A percentile compares a stretch with the other conserved stretches of the same genome.
Evolutionary conservation across 2,888 invertebrate species (phyloP).

Genomic region (Drosophila robusta): DNA sequence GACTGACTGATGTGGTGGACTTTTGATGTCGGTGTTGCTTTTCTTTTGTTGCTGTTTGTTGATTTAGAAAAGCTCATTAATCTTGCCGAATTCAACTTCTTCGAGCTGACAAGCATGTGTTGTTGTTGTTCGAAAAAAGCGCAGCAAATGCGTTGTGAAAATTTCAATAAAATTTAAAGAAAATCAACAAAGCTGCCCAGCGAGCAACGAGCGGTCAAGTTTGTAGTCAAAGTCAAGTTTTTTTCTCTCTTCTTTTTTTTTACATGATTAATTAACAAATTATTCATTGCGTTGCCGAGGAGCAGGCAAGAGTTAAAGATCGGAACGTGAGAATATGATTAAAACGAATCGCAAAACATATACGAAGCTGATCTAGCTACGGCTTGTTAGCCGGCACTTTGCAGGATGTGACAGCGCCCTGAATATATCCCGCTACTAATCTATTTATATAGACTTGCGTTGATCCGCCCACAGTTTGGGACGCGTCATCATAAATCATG

Average conservation of each 20-base stretch:
- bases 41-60: conserved; percentile 55
- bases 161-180: conserved; percentile 52
- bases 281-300: conserved; percentile 69
- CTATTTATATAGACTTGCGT: conserved; percentile 28
- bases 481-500: conserved; percentile 59
- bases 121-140: conserved; percentile 44
- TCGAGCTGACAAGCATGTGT: conserved; percentile 10
- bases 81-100: conserved; percentile 69
- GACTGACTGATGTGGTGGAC: conserved; percentile 39
- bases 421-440: neutral
- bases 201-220: conserved; percentile 30
- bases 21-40: conserved; percentile 51
- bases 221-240: conserved; percentile 40
- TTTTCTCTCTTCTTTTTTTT: conserved; percentile 8
- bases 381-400: neutral
- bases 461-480: conserved; percentile 35
- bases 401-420: neutral
- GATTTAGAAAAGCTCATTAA: conserved; percentile 79
- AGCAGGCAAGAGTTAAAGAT: neutral
- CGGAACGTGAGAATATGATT: conserved; percentile 67
- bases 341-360: conserved; percentile 1
- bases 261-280: conserved; percentile 80
- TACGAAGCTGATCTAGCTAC: neutral
- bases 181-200: conserved; percentile 47
- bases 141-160: conserved; percentile 60